Conservation (phyloP, 2,888 invertebrate genomes). For the Cacoxenus indagator region DNA sequence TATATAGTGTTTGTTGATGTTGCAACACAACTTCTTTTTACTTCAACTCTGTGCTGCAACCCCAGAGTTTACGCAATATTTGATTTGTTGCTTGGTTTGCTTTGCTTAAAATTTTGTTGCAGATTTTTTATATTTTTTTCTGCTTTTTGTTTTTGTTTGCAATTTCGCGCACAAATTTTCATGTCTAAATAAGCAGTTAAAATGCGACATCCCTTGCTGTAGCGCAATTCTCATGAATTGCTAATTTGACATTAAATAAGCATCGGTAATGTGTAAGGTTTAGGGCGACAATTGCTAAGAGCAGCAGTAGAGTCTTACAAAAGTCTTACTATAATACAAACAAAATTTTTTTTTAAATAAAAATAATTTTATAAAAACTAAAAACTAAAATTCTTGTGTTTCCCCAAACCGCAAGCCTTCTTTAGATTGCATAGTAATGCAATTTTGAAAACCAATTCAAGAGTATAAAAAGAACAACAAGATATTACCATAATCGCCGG, state of each 20-base stretch:
- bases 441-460: no score
- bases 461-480: no score
- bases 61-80: background rate
- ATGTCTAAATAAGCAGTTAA: background rate
- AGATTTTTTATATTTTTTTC: no score
- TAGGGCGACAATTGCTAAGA: no score
- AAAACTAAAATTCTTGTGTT: no score
- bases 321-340: background rate
- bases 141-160: background rate
- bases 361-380: no score
- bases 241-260: background rate
- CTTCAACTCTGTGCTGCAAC: background rate
- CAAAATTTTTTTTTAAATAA: no score
- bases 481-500: no score
- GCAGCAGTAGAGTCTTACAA: background rate
- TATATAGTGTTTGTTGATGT: background rate
- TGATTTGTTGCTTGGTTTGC: conserved; percentile 7
- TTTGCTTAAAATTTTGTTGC: background rate
- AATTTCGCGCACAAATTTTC: background rate
- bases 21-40: background rate
- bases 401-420: no score
- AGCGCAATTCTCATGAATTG: background rate
- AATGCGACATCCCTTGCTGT: background rate
- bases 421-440: no score
- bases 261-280: background rate